phyloP scores from a whole-genome alignment of 2,113 vertebrate genomes.

The Todiramphus saurophagus region DNA sequence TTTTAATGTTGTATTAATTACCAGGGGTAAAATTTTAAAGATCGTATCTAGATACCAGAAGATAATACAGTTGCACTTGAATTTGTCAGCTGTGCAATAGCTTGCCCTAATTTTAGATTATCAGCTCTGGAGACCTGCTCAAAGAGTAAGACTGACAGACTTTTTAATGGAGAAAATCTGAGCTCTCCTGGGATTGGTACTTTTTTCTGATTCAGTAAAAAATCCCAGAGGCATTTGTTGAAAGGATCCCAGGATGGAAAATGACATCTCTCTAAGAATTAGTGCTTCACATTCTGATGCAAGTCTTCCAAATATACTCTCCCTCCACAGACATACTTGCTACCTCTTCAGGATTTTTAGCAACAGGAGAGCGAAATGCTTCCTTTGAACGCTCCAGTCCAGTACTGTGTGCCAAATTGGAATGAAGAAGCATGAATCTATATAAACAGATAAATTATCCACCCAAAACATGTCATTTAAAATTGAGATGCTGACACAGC shows the following conservation, averaged over 20 bases:
- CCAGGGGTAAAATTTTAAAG: conserved; percentile 60
- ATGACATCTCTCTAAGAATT: conserved; percentile 62
- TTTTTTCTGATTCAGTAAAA: conserved; percentile 55
- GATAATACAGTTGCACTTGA: conserved; percentile 71
- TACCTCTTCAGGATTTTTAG: background rate
- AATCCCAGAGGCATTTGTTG: conserved; percentile 57
- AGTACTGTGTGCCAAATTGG: background rate
- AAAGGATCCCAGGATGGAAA: conserved; percentile 62
- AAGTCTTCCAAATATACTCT: background rate
- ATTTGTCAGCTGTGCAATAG: conserved; percentile 67
- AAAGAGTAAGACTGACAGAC: conserved; percentile 70
- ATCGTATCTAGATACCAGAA: conserved; percentile 52
- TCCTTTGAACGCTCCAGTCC: background rate
- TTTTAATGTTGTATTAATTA: conserved; percentile 68
- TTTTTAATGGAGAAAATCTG: conserved; percentile 68
- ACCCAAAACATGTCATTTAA: conserved; percentile 32
- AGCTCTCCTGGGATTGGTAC: conserved; percentile 32
- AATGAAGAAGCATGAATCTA: conserved; percentile 24
- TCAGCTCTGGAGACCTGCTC: conserved; percentile 50
- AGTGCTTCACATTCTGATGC: conserved; percentile 55
- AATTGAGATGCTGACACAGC: conserved; percentile 52
- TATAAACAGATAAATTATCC: conserved; percentile 42
- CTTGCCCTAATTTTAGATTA: conserved; percentile 75
- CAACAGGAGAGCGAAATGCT: background rate
- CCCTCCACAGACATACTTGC: background rate